Evolutionary conservation across 2,888 invertebrate species (phyloP), one percentile per base, ranked within the genome.

Genomic region (Limenitis camilla): DNA sequence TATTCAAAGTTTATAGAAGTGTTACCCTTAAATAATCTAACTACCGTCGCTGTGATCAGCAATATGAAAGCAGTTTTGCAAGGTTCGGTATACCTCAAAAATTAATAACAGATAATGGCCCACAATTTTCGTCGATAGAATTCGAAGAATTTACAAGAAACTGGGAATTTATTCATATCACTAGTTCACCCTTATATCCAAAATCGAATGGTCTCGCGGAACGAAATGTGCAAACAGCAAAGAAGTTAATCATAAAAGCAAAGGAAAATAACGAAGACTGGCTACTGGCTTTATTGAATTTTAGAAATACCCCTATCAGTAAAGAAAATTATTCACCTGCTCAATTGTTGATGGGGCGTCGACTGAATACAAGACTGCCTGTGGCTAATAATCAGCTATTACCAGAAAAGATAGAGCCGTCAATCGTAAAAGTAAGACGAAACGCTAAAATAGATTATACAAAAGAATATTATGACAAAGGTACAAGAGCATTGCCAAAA

Each of bases 271-370:
- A 6, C 1, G 32, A 42, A 6, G 42, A 42, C 32, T 42, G 42
- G 42, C 11, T 28, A n/a, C 7, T 42, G 6, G 42, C 31, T 6
- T 42, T 32, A 32, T 32, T 42, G 32, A 42, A 42, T 42, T 40
- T 40, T 40, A 27, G 31, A 4, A 42, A 31, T 32, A 42, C 42
- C 4, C 42, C 32, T 8, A 31, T 42, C n/a, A 28, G 28, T 5
- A 31, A 7, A 28, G 42, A 42, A n/a, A 32, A 19, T 19, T 42
- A 28, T 27, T 42, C 42, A 5, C 42, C 32, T 7, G 42, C 42
- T 19, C 52, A 52, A 41, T 55, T 49, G 52, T 49, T 55, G 71
- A 66, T 40, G 6, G 29, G 40, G 5, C 40, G 28, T 29, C 28
- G 40, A 6, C 11, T 40, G n/a, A 40, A 40, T 11, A 40, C 40